Base-by-base conservation (phyloP, 2,888 invertebrate species). In the Hesperia comma region DNA sequence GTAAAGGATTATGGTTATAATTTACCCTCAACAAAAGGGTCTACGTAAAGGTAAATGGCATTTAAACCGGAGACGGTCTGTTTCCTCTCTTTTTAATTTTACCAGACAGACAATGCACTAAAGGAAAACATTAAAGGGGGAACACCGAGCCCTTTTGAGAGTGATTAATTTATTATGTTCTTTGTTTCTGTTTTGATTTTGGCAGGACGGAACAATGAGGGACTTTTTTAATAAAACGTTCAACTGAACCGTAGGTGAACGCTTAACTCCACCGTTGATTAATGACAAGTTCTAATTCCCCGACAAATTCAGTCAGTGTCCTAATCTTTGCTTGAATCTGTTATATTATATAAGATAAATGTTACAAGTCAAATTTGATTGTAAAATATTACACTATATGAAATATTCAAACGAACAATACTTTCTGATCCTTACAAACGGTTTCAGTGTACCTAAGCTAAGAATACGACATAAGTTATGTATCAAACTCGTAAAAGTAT, bases 131-230 rank as follows among this genome's bases (percentile, higher is more conserved):
- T 87, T 84, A 84, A 84, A 87, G 87, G 90, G 89, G 89, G 81
- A 79, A 78, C 75, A 76, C 76, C 81, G 80, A 88, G 88, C 91
- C 91, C 87, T 88, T 87, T 81, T 77, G 76, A 81, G 79, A 81
- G 88, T 90, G 92, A 92, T 91, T 91, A 91, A 92, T 92, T 91
- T 91, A 91, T 92, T 88, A 90, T 85, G 85, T 85, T 85, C 88
- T 88, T 88, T 90, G 89, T 91, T 89, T 88, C 85, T 85, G 83
- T 89, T 90, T 88, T 88, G 90, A 89, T 88, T 90, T 85, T 75
- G 77, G 79, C 77, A 78, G 80, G 75, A 72, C 71, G 75, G 76
- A 79, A 79, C 77, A 79, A 79, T 79, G 75, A 72, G 68, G 53
- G 54, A n/a, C 17, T 66, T 58, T 58, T 66, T 66, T 41, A 53